Percentiles rank a stretch among this genome's conserved stretches.
These are phyloP conservation scores for Emys orbicularis DNA, from an alignment of 2,797 vertebrate species.

Conservation along the genomic window DNA sequence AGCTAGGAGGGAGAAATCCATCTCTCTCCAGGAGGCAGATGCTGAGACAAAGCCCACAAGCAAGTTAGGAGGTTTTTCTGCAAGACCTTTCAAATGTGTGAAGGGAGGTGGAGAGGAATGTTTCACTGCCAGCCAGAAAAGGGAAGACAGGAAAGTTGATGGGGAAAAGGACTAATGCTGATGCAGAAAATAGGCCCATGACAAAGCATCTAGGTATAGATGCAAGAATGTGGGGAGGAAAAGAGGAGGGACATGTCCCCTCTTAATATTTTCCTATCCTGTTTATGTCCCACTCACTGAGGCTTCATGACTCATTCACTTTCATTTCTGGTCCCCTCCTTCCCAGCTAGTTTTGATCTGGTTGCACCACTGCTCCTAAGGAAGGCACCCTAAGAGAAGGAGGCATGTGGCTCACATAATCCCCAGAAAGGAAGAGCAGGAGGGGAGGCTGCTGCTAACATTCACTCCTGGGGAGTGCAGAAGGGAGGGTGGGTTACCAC, in stretches of 20 bases:
- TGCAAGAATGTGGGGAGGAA: not conserved
- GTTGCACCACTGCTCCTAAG: not conserved
- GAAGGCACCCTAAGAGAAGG: not conserved
- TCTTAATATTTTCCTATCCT: not conserved
- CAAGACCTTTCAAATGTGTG: not conserved
- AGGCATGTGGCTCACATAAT: not conserved
- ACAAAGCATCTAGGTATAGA: not conserved
- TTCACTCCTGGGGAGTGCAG: not conserved
- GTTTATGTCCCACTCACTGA: not conserved
- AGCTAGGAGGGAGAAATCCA: not conserved
- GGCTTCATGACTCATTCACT: not conserved
- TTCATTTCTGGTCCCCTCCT: not conserved
- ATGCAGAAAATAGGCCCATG: not conserved
- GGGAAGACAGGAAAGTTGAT: not conserved
- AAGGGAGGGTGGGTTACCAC: not conserved
- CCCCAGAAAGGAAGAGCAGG: not conserved
- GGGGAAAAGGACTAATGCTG: not conserved
- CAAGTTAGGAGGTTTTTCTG: not conserved
- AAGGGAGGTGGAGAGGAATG: too few species aligned
- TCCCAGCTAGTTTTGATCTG: not conserved
- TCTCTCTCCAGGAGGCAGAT: not conserved
- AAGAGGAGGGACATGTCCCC: not conserved
- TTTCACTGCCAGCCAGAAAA: not conserved
- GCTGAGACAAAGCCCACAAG: not conserved
- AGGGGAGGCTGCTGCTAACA: not conserved